A percentile compares a stretch with the other conserved stretches of the same genome.
Conservation (phyloP, 2,888 invertebrate species). For the Eutolmus rufibarbis region DNA sequence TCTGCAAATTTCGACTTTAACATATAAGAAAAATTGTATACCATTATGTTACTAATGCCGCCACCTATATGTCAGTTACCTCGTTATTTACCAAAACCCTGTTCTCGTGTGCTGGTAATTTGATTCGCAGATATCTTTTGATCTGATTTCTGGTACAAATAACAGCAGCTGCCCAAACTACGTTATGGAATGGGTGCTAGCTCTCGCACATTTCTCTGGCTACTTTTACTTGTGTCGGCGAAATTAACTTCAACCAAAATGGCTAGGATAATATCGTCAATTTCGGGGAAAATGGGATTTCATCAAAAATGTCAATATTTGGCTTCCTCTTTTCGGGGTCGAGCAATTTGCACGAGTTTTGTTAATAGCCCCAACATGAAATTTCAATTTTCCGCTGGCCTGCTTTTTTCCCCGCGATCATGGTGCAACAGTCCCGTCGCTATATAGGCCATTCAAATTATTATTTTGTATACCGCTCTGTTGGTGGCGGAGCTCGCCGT, state of each 20-base stretch:
- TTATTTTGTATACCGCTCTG: not conserved
- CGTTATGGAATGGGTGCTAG: not conserved
- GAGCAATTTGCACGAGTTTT: not conserved
- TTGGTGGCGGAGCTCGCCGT: not conserved
- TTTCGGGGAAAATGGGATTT: not conserved
- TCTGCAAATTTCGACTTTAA: no score
- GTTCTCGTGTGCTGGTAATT: not conserved
- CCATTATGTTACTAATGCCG: not conserved
- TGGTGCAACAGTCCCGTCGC: conserved; percentile 2
- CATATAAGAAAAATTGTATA: no score
- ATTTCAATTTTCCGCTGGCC: not conserved
- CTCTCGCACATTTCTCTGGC: not conserved
- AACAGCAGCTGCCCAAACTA: not conserved
- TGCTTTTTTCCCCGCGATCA: not conserved
- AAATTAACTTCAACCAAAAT: not conserved
- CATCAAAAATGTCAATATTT: conserved; percentile 20
- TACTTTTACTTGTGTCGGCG: not conserved
- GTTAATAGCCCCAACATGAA: conserved; percentile 17
- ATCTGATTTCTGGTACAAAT: not conserved
- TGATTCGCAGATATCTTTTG: not conserved
- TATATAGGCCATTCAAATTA: conserved; percentile 18
- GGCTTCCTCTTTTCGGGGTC: not conserved
- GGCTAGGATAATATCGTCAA: not conserved
- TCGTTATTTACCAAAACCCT: not conserved
- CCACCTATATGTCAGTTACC: not conserved